Base-by-base conservation (phyloP, 1,140 invertebrate genomes). In the Camponotus pennsylvanicus region DNA sequence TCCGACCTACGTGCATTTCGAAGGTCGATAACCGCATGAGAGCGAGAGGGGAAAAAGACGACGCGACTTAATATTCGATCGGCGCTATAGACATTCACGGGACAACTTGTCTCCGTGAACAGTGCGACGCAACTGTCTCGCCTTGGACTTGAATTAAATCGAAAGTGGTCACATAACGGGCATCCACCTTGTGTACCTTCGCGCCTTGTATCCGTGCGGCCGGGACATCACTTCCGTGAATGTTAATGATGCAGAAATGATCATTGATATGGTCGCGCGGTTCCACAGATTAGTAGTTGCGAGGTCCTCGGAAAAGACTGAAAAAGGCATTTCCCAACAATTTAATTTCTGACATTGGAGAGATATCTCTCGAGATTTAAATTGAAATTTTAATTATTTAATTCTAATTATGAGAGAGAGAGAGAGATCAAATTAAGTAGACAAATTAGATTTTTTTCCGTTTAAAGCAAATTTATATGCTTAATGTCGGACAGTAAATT, bases 101-200 rank as follows among this genome's bases (percentile, higher is more conserved):
- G 64, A 84, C 83, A 78, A 57, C 83, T 85, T 55, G 61, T 79
- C 71, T 57, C 15, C 37, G 27, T 42, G 63, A 78, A 59, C 49
- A 45, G 49, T 42, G 63, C 63, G 34, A 2, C 83, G 34, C 27
- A 27, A 27, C 57, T 77, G 27, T 78, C 37, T 78, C 49, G 75
- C 76, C 67, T 82, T 75, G 85, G 66, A 86, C 79, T 82, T 84
- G 85, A 86, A 71, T 86, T 69, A 82, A 86, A 86, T 86, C 52
- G 66, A 86, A 86, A 82, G 79, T 85, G 40, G 75, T 85, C 83
- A 66, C 49, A 45, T 85, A 78, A 77, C 73, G 76, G 75, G 37
- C 75, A 85, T 78, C 82, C 27, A 84, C 71, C 59, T 84, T 32
- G 42, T 45, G 32, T 77, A 37, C 8, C 42, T 52, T 84, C 59